phyloP scores from a whole-genome alignment of 2,113 vertebrate genomes.

The Lanius collurio region DNA sequence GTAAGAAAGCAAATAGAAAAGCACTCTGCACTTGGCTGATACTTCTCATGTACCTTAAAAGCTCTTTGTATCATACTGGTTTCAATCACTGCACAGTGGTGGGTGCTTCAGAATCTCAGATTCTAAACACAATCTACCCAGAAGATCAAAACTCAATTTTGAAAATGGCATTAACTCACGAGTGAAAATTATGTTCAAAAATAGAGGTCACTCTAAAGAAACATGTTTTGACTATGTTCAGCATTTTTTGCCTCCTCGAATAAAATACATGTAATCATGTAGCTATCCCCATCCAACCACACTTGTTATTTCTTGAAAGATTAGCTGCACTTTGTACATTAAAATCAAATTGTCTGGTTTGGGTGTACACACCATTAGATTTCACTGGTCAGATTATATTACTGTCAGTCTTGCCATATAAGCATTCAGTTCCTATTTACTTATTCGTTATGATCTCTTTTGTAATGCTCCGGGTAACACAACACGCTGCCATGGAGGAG shows the following conservation, averaged over 20 bases:
- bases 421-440: not conserved
- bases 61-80: slow-evolving; percentile 58
- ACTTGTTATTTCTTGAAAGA: slow-evolving; percentile 15
- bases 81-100: slow-evolving; percentile 62
- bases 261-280: not conserved
- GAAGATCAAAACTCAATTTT: slow-evolving; percentile 70
- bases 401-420: not conserved
- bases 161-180: slow-evolving; percentile 66
- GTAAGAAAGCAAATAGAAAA: slow-evolving; percentile 63
- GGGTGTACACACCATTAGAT: not conserved
- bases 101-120: slow-evolving; percentile 56
- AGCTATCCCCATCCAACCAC: not conserved
- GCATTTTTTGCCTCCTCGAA: not conserved
- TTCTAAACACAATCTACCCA: slow-evolving; percentile 64
- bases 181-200: slow-evolving; percentile 67
- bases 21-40: slow-evolving; percentile 50
- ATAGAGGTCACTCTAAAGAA: slow-evolving; percentile 43
- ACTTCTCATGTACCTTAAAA: slow-evolving; percentile 61
- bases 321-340: not conserved
- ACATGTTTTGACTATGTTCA: slow-evolving; percentile 32
- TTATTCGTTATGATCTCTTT: not conserved
- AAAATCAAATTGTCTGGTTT: not conserved
- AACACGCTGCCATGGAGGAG: not conserved
- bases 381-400: not conserved
- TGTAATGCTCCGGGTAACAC: not conserved